A percentile compares a stretch with the other conserved stretches of the same genome.
Evolutionary conservation across 1,140 invertebrate genomes (phyloP).

Genomic region (Helicoverpa armigera): DNA sequence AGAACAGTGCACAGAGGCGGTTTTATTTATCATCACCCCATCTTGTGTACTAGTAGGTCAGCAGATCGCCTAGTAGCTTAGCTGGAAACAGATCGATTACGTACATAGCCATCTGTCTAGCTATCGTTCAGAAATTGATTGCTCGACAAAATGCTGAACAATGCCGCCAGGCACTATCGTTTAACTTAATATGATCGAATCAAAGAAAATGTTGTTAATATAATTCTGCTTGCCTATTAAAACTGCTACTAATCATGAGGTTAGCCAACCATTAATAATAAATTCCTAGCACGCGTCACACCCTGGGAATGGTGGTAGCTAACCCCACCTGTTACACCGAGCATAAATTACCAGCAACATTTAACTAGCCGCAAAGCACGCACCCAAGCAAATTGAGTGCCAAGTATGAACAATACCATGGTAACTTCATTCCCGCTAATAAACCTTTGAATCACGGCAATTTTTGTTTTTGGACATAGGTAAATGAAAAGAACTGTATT

Average conservation of each 20-base stretch:
- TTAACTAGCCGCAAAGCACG: background rate
- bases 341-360: conserved; percentile 22
- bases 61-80: no score
- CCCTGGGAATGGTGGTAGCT: background rate
- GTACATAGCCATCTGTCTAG: background rate
- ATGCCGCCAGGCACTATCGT: background rate
- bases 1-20: no score
- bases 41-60: no score
- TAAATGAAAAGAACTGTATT: background rate
- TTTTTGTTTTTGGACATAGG: background rate
- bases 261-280: conserved; percentile 23
- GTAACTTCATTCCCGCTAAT: background rate
- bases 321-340: conserved; percentile 37
- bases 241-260: conserved; percentile 1
- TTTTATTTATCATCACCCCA: no score
- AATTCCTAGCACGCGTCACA: conserved; percentile 20
- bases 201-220: background rate
- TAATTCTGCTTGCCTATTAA: background rate
- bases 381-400: conserved; percentile 11
- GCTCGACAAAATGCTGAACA: background rate
- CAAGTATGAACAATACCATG: background rate
- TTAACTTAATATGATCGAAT: background rate
- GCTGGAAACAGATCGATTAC: background rate
- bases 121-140: conserved; percentile 1
- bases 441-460: no score